Conservation (phyloP, 2,888 invertebrate genomes). For the Melanostoma scalare region DNA sequence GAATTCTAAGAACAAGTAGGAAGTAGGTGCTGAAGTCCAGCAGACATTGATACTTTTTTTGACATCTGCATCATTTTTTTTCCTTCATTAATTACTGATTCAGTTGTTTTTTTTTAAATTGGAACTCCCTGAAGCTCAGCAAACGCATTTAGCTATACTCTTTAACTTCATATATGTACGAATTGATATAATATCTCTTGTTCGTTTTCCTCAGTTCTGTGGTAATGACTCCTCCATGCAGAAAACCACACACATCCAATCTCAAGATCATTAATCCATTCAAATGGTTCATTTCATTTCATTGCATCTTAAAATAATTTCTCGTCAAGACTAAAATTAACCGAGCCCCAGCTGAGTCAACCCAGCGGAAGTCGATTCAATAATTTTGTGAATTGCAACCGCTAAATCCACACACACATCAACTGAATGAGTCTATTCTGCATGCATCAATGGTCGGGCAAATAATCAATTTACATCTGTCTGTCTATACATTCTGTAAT, state of each 20-base stretch:
- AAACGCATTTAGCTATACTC: too few species aligned
- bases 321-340: conserved; percentile 8
- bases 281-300: background rate
- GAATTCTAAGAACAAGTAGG: too few species aligned
- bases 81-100: too few species aligned
- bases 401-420: conserved; percentile 34
- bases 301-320: background rate
- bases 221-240: background rate
- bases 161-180: too few species aligned
- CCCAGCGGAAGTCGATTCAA: conserved; percentile 48
- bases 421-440: conserved; percentile 27
- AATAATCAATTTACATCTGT: conserved; percentile 66
- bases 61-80: too few species aligned
- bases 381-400: conserved; percentile 25
- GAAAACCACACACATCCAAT: background rate
- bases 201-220: too few species aligned
- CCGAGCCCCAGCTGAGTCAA: conserved; percentile 27
- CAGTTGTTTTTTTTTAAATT: too few species aligned
- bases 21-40: too few species aligned
- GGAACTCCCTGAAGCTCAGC: too few species aligned
- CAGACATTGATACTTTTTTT: too few species aligned
- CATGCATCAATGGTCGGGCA: conserved; percentile 63
- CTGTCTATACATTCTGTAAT: conserved; percentile 33
- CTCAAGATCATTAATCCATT: background rate
- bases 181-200: too few species aligned